Evolutionary conservation across 2,888 invertebrate species (phyloP).

Genomic region (Rhyacophila evoluta): DNA sequence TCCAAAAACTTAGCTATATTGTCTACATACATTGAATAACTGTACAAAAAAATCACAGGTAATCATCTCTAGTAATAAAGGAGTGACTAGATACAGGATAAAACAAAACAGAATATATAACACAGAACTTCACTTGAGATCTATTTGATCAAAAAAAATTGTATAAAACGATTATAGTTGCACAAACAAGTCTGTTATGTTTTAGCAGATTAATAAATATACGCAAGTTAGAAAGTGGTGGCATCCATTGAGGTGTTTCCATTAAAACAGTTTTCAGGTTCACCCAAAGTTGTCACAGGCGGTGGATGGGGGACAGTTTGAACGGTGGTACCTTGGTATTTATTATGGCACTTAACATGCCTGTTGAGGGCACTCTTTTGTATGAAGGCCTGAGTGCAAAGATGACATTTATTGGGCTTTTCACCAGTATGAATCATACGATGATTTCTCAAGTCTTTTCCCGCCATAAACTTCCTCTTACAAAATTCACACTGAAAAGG

Average conservation of each 20-base stretch:
- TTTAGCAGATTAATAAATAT: no score
- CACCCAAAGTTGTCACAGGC: background rate
- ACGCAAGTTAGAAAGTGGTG: background rate
- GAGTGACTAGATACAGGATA: no score
- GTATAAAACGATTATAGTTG: no score
- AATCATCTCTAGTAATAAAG: no score
- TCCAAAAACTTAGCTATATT: no score
- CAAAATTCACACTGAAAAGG: constrained; percentile 27
- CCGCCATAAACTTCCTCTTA: background rate
- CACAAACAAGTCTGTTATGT: no score
- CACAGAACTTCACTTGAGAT: no score
- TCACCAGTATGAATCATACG: constrained; percentile 33
- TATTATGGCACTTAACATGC: constrained; percentile 28
- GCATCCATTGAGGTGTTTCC: background rate
- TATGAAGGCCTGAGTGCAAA: constrained; percentile 27
- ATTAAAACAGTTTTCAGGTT: background rate
- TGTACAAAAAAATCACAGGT: no score
- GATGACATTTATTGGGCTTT: constrained; percentile 29
- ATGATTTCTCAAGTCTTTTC: constrained; percentile 23
- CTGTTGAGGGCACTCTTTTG: constrained; percentile 33
- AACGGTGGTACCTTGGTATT: background rate
- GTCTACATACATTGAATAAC: no score
- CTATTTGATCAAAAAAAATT: no score
- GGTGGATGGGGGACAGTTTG: background rate
- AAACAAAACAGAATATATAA: no score